phyloP scores from a whole-genome alignment of 2,888 invertebrate genomes.

The Calephelis perditalis region DNA sequence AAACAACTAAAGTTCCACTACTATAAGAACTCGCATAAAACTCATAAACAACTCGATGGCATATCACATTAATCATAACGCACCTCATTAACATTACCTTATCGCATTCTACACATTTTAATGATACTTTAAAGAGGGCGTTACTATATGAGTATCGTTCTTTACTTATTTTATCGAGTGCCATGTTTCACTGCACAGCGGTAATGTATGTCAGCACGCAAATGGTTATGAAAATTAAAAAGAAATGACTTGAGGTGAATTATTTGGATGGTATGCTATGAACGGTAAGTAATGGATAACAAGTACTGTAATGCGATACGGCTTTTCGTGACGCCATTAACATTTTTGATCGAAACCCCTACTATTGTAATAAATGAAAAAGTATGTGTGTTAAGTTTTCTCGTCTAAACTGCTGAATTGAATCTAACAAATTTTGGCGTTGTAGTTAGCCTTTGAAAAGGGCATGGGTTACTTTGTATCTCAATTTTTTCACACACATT shows the following conservation, averaged over 20 bases:
- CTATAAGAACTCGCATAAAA: conserved; percentile 36
- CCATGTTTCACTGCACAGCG: conserved; percentile 59
- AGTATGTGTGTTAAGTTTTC: not conserved
- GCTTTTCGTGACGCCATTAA: conserved; percentile 15
- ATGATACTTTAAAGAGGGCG: conserved; percentile 65
- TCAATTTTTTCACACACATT: no score
- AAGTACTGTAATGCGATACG: conserved; percentile 17
- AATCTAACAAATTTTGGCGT: no score
- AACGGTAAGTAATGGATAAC: conserved; percentile 24
- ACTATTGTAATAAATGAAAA: conserved; percentile 9
- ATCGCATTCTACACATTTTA: conserved; percentile 61
- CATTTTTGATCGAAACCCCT: not conserved
- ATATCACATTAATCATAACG: conserved; percentile 49
- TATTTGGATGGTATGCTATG: conserved; percentile 24
- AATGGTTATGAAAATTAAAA: conserved; percentile 74
- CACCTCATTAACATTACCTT: conserved; percentile 67
- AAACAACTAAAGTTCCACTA: conserved; percentile 21
- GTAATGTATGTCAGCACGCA: conserved; percentile 71
- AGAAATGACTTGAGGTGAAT: conserved; percentile 47
- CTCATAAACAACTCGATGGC: conserved; percentile 45
- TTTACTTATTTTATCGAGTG: conserved; percentile 58
- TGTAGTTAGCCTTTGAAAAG: no score
- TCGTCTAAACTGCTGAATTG: no score
- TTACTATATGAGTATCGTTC: conserved; percentile 41
- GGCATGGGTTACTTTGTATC: no score